These are phyloP conservation scores for Oceanodroma leucorhoa DNA, from an alignment of 2,797 vertebrate genomes.

Conservation along the genomic window DNA sequence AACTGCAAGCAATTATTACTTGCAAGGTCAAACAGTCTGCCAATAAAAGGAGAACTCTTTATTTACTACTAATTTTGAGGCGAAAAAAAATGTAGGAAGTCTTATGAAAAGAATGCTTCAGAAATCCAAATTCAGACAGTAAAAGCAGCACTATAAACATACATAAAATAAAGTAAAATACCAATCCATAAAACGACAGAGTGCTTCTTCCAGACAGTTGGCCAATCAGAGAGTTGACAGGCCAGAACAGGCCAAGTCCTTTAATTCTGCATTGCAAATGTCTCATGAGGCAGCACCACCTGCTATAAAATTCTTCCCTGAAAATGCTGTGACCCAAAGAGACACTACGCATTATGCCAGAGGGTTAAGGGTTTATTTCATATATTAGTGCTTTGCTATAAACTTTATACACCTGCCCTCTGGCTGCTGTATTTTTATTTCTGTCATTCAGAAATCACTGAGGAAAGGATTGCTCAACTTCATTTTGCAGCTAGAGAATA, in stretches of 20 bases:
- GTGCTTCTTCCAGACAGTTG: slow-evolving; percentile 31
- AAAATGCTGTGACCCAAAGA: slow-evolving; percentile 41
- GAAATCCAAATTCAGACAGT: neutral
- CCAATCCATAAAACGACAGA: slow-evolving; percentile 10
- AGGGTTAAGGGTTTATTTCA: slow-evolving; percentile 28
- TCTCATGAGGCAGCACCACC: slow-evolving; percentile 47
- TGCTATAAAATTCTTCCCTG: slow-evolving; percentile 43
- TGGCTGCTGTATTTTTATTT: slow-evolving; percentile 43
- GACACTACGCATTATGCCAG: neutral
- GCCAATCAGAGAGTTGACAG: slow-evolving; percentile 52
- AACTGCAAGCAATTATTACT: slow-evolving; percentile 5
- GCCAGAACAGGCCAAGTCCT: slow-evolving; percentile 47
- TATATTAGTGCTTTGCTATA: slow-evolving; percentile 10
- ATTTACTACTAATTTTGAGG: neutral
- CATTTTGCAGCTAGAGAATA: neutral
- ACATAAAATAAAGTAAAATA: slow-evolving; percentile 19
- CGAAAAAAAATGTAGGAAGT: neutral
- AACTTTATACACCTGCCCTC: slow-evolving; percentile 23
- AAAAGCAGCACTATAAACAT: neutral
- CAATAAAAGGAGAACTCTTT: neutral
- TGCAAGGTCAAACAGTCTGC: slow-evolving; percentile 18
- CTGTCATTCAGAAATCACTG: neutral
- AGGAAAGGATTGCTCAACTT: neutral
- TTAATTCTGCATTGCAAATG: slow-evolving; percentile 1
- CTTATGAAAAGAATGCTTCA: neutral